Evolutionary conservation across 2,888 invertebrate species (phyloP), one percentile per base, ranked within the genome.

Genomic region (Dioctria rufipes): DNA sequence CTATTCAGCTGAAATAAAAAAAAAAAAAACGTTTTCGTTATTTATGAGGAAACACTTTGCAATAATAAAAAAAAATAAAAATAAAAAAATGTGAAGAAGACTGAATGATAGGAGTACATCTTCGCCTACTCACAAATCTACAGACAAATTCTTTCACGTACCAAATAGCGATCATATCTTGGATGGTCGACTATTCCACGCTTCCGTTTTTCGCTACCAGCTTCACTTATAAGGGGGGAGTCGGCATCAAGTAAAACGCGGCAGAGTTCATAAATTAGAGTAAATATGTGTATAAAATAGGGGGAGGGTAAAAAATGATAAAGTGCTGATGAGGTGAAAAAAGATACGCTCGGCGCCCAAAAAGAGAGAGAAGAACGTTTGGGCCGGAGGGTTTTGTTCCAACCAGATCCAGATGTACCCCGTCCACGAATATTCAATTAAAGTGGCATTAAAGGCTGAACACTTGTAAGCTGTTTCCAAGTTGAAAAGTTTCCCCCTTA

Each of bases 11-110:
- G 75, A 75, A 75, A 75, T 75, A 75, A 75, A 25, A 25, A 25
- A 25, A 25, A 25, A 25, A 25, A 25, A 65, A 75, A 75, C 60
- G 75, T 75, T 75, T 75, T 75, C 46, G 43, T 75, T 75, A 75
- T 75, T 75, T 75, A 75, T 75, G 75, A 75, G 75, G 42, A 61
- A 75, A 58, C 75, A 75, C 75, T 75, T 75, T 75, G 75, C 75
- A 75, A 75, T 75, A 75, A 75, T 75, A 75, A 75, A 75, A 75
- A 25, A 25, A 25, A 25, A 25, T 25, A 25, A 25, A 25, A 25
- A 25, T 25, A 25, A 25, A 25, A 25, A 60, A 60, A 75, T 61
- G 75, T 58, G 75, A 75, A 75, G 75, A 75, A 61, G 71, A 67
- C 51, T 71, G 71, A 71, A 71, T 54, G 71, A 71, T 71, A 51